Base-by-base conservation (phyloP, 1,140 invertebrate species). In the Macrocentrus cingulum region DNA sequence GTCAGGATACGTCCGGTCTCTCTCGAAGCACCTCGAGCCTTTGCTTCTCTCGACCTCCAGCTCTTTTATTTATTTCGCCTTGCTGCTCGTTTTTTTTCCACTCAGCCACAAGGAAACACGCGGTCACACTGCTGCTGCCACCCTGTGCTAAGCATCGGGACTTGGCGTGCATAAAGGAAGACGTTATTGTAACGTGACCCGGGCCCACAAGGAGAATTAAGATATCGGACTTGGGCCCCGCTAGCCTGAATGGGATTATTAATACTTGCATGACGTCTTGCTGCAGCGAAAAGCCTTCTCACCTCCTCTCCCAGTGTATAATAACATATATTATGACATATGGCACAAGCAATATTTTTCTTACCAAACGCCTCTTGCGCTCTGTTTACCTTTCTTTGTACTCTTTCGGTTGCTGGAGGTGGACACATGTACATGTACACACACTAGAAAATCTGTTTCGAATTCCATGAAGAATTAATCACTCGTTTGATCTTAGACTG, bases 171-270 rank as follows among this genome's bases (percentile, higher is more conserved):
- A 67, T 66, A 69, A 71, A 69, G 63, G 61, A 67, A 71, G 65
- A 71, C 62, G 65, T 69, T 58, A 58, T 62, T 68, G 71, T 76
- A 76, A 76, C 66, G 65, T 67, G 71, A 75, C 66, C 70, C 66
- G 65, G 29, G 48, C 53, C n/a, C n/a, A 13, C 32, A 48, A 61
- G 54, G 49, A 59, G 66, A 73, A 74, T 75, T 75, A 71, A 75
- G 70, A 75, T 74, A 72, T 75, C 66, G 63, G 57, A 50, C 61
- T 45, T n/a, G n/a, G n/a, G 59, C 44, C 37, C 45, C 22, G 59
- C 41, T n/a, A 55, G 41, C 56, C 55, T 64, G 62, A 67, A 68
- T 66, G 64, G 60, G 59, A 67, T 68, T 71, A 68, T 67, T 67
- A 65, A 66, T 65, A 67, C 46, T 46, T 48, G 32, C 54, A 56